Evolutionary conservation across 2,113 vertebrate species (phyloP), one percentile per base, ranked within the genome.

Genomic region (Thunnus maccoyii): DNA sequence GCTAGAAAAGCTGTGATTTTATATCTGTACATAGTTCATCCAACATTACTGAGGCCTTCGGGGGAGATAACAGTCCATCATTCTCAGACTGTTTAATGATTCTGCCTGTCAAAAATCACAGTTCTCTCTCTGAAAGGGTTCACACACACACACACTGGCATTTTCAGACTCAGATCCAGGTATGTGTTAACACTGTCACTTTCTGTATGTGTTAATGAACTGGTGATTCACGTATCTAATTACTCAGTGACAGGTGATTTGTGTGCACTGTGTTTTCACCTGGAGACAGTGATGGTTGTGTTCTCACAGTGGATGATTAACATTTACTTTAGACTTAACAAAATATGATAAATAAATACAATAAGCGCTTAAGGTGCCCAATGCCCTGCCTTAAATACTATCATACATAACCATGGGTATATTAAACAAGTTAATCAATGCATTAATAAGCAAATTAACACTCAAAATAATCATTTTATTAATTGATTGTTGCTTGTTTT

Each of bases 1-100:
- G 86, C 60, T 57, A 48, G 22, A 84, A 71, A 84, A 83, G 76
- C 72, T 76, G 54, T 16, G 77, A 79, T 78, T 82, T 79, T 63
- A 63, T 84, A 76, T 76, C 30, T 76, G 66, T 25, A 57, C 67
- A 57, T 66, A 68, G 30, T 75, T 80, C 67, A 63, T 58, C 22
- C 68, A 68, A 10, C 62, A 76, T 76, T 66, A 55, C 58, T 72
- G 68, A 72, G 63, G 72, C 67, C 13, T 50, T 17, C 3, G 48
- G 41, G 75, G 22, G 47, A 10, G 62, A 56, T 20, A 58, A 58
- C 44, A 36, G 64, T 46, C 18, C 15, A 18, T 48, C 2, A 41
- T 8, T 13, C 17, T 32, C 44, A 41, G 22, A 64, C 51, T 27
- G 27, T 20, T 61, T 50, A 13, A 61, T 54, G 47, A 80, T 46